These are phyloP conservation scores for Exephanes ischioxanthus DNA, from an alignment of 2,888 invertebrate genomes.

Conservation along the genomic window DNA sequence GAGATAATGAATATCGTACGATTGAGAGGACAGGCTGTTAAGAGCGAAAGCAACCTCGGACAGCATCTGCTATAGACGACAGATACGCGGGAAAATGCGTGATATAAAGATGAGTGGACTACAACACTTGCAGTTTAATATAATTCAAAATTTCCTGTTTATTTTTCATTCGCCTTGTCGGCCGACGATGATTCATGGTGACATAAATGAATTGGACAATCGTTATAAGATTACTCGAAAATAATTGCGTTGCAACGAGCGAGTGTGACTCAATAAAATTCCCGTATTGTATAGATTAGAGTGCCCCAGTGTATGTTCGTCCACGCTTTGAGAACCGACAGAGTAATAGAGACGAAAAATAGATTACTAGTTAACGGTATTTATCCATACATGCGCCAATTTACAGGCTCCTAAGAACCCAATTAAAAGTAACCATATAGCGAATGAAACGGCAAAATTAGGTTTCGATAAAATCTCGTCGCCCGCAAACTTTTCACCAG, in stretches of 20 bases:
- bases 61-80: neutral
- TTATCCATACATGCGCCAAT: too few species aligned
- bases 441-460: too few species aligned
- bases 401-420: too few species aligned
- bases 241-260: neutral
- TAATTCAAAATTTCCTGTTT: neutral
- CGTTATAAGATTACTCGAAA: neutral
- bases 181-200: conserved; percentile 21
- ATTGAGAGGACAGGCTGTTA: conserved; percentile 13
- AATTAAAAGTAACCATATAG: too few species aligned
- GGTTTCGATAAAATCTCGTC: too few species aligned
- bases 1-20: conserved; percentile 31
- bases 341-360: neutral
- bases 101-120: neutral
- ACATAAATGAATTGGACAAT: conserved; percentile 36
- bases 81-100: neutral
- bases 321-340: neutral
- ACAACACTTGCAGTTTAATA: neutral
- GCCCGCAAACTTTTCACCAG: too few species aligned
- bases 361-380: too few species aligned
- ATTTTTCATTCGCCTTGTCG: conserved; percentile 51
- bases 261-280: conserved; percentile 12
- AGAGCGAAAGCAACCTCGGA: neutral
- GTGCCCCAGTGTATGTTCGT: neutral
- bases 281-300: neutral